Conservation (phyloP, 2,113 vertebrate genomes). For the Eptesicus fuscus region DNA sequence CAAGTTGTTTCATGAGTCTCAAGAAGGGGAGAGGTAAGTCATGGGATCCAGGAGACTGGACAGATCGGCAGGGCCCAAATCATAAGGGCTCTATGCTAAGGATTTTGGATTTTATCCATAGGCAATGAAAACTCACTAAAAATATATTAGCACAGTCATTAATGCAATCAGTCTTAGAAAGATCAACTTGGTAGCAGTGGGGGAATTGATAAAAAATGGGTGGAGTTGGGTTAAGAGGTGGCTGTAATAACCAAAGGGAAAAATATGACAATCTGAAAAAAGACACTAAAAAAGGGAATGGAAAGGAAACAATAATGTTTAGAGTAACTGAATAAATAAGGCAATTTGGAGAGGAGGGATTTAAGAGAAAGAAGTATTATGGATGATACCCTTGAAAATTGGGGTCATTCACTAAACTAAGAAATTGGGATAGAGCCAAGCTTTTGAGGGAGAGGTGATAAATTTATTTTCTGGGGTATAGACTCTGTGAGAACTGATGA, state of each 20-base stretch:
- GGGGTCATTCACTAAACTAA: not conserved
- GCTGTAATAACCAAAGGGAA: not conserved
- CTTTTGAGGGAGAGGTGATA: not conserved
- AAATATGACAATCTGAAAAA: not conserved
- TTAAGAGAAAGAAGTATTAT: not conserved
- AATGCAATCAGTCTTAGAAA: not conserved
- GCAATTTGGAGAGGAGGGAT: too few relatives aligned
- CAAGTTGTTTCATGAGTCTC: not conserved
- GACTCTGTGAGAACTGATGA: not conserved
- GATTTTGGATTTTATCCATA: not conserved
- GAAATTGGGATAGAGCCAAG: not conserved
- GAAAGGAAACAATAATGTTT: not conserved
- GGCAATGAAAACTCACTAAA: not conserved
- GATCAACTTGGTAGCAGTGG: not conserved
- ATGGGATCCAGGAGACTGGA: not conserved
- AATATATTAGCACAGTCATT: not conserved
- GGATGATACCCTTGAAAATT: not conserved
- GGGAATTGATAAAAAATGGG: not conserved
- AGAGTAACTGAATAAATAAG: not conserved
- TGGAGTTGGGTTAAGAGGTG: not conserved
- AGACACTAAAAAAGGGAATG: not conserved
- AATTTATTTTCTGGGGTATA: not conserved
- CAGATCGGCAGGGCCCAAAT: not conserved
- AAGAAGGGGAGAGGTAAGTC: not conserved
- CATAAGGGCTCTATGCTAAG: not conserved